Evolutionary conservation across 30 jellyfish, hydroid and myxozoan species (phyloP), one percentile per base, ranked within the genome.

Genomic region (Turritopsis rubra): DNA sequence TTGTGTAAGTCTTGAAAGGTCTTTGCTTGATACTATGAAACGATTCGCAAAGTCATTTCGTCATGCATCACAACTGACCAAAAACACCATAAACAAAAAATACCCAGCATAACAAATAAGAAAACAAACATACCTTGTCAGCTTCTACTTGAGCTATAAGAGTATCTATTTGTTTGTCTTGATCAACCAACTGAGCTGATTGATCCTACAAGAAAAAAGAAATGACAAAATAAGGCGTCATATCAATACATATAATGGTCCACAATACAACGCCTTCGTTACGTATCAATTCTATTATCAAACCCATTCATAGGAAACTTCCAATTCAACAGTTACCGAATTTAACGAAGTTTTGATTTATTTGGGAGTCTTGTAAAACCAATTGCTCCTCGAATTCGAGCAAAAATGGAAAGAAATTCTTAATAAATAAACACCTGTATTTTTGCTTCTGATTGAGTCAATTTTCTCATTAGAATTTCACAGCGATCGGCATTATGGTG

Each of bases 1-100:
- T 84, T 83, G 81, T 93, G 96, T 1, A 93, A 84, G 41, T 93
- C 99, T 28, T 93, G 94, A 80, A 88, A 88, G 18, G 95, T 78
- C 68, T 89, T 54, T 1, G 95, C 99, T 70, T 93, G 99, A 53
- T 86, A 93, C 99, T 93, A 66, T 27, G 18, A 24, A 52, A 85
- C 41, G 31, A 29, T 52, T 13, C 19, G 53, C 1, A 52, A 76
- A 3, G 60, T 3, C 5, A 41, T 41, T 3, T 13, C 72, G n/a
- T n/a, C n/a, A n/a, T n/a, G n/a, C n/a, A n/a, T n/a, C n/a, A n/a
- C n/a, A n/a, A 41, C 60, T 13, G 60, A 41, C 13, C 60, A 5
- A 41, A 3, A 41, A 3, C 60, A 66, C 76, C 7, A 66, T 66
- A 66, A 66, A 66, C 13, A 41, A 41, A 41, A 3, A 41, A 41